Evolutionary conservation across 2,888 invertebrate genomes (phyloP), one percentile per base, ranked within the genome.

Genomic region (Arrhopalites spinosus): DNA sequence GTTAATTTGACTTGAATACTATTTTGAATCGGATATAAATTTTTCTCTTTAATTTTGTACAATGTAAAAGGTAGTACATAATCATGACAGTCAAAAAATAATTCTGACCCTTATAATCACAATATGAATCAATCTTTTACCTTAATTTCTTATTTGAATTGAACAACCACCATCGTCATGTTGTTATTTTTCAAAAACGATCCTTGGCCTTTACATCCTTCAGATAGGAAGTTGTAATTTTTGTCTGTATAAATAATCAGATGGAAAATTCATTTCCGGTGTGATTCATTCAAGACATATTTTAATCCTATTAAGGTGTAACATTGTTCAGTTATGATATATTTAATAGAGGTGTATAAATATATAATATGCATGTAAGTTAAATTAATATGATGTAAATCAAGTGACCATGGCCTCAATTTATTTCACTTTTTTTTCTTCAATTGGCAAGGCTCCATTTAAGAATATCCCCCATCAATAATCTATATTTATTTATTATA

Each of bases 191-290:
- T 3, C 36, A 36, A 11, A 36, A 36, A 11, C 36, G 8, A 3
- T 50, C 73, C 73, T 69, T 76, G 73, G 73, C 73, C 76, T 73
- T 76, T 73, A 73, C 69, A 15, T 63, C 63, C 47, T 63, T 64
- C 66, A 71, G 59, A 66, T 77, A 80, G 80, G 80, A 81, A 81
- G 81, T 81, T 68, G 77, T 75, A 77, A 74, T 75, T 64, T 69
- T 70, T 73, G 74, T n/a, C n/a, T 30, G 29, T 69, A 71, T 71
- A 71, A 71, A 71, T 71, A 69, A 75, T 63, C 66, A 74, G 53
- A 73, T 75, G 76, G 77, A 64, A 72, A 72, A 79, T 76, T 80
- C 77, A 81, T 80, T 82, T 82, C 82, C 82, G 82, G 81, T 82
- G 80, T 81, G 81, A 81, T 63, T 47, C 27, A 8, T 20, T 23